Conservation (phyloP, 2,797 vertebrate genomes). For the Brachyrhaphis roseni region DNA sequence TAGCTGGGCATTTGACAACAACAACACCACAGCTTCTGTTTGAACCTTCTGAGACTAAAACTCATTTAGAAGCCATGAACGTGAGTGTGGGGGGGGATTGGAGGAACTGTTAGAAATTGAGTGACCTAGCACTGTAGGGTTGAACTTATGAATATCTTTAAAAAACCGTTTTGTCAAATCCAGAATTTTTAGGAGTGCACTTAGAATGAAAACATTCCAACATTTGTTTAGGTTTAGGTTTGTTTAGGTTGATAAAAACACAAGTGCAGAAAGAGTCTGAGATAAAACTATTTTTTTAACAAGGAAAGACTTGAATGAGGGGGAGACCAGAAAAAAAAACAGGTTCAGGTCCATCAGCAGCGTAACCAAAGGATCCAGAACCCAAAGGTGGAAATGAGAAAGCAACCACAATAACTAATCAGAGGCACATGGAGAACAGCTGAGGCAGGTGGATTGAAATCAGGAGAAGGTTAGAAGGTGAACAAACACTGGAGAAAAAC, state of each 20-base stretch:
- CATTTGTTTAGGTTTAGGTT: too few relatives aligned
- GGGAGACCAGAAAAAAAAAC: not conserved
- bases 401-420: not conserved
- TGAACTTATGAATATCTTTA: constrained; percentile 40
- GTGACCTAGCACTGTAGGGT: constrained; percentile 30
- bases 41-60: constrained; percentile 26
- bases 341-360: not conserved
- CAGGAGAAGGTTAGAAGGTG: not conserved
- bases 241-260: not conserved
- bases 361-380: not conserved
- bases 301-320: not conserved
- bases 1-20: constrained; percentile 21
- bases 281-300: not conserved
- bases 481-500: not conserved
- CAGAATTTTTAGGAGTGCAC: not conserved
- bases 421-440: not conserved
- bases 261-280: not conserved
- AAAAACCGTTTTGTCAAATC: constrained; percentile 14
- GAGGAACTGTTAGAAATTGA: constrained; percentile 39
- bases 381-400: not conserved
- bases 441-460: not conserved
- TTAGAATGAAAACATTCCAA: not conserved
- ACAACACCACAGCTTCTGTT: constrained; percentile 41
- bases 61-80: constrained; percentile 39
- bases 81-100: constrained; percentile 26